Base-by-base conservation (phyloP, 2,888 invertebrate genomes). In the Phaonia tiefii region DNA sequence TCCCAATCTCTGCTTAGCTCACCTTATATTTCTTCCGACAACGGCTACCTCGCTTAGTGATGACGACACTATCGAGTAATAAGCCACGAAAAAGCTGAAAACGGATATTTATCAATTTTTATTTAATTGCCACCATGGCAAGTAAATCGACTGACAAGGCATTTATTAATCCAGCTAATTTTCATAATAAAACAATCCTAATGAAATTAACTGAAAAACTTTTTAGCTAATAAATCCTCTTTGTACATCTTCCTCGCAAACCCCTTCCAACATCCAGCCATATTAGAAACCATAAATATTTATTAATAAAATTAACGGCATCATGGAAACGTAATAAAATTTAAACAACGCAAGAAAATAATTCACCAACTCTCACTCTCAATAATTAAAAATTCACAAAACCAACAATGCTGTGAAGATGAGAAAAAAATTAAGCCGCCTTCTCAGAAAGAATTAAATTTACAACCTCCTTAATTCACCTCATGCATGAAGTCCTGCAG, bases 301-400 rank as follows among this genome's bases (percentile, higher is more conserved):
- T 88, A 87, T 88, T 88, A 88, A 88, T 87, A 86, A 87, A 88
- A 88, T 88, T 88, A 88, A 88, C 88, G 77, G 84, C 84, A 84
- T 82, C 83, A 83, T 83, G 79, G 83, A 82, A 84, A 85, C 83
- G 83, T 83, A 84, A 82, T 82, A 83, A 85, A 86, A 85, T 86
- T 87, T 87, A 84, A 85, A 85, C 85, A 85, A 87, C 86, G 84
- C 86, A 75, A 85, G 83, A 60, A 7, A 15, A 17, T 37, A 51
- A 13, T 44, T 70, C 37, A 44, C 66, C 66, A 83, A 84, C 84
- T 20, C 66, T 83, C 84, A 83, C 86, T 84, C 85, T 83, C 83
- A 84, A 85, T 88, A 88, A 88, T 88, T 88, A 88, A 88, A 87
- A 63, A 88, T 87, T 86, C 88, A 86, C 84, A 72, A 63, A 75